phyloP scores from a whole-genome alignment of 2,113 vertebrate species.

The Hylia prasina region DNA sequence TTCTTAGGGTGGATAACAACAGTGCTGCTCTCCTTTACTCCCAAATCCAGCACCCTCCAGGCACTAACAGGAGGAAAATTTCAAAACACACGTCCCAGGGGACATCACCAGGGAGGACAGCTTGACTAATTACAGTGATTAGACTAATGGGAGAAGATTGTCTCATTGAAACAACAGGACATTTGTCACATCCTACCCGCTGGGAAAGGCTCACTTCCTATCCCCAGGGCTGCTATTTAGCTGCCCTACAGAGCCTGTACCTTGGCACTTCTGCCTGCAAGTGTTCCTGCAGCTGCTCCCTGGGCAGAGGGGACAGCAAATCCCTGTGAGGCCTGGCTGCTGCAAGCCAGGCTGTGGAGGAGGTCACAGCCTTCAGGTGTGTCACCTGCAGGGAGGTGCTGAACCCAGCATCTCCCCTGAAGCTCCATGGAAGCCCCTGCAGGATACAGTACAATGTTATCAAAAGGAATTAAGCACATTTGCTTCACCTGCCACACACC shows the following conservation, averaged over 20 bases:
- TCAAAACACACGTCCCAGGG: neutral
- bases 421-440: neutral
- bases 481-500: neutral
- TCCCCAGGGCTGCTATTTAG: neutral
- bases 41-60: neutral
- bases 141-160: neutral
- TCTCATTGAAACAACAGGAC: constrained; percentile 8
- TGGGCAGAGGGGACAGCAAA: neutral
- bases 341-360: neutral
- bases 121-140: neutral
- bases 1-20: neutral
- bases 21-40: neutral
- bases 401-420: neutral
- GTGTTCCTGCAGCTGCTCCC: neutral
- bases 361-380: neutral
- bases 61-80: neutral
- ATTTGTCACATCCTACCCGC: neutral
- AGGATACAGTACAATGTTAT: neutral
- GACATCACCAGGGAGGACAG: neutral
- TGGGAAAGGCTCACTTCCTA: neutral
- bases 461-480: neutral
- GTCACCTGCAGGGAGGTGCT: neutral
- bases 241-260: neutral
- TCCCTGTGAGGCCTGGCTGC: neutral
- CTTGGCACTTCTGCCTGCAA: neutral